Conservation (phyloP, 2,888 invertebrate species). For the Allacma fusca region DNA sequence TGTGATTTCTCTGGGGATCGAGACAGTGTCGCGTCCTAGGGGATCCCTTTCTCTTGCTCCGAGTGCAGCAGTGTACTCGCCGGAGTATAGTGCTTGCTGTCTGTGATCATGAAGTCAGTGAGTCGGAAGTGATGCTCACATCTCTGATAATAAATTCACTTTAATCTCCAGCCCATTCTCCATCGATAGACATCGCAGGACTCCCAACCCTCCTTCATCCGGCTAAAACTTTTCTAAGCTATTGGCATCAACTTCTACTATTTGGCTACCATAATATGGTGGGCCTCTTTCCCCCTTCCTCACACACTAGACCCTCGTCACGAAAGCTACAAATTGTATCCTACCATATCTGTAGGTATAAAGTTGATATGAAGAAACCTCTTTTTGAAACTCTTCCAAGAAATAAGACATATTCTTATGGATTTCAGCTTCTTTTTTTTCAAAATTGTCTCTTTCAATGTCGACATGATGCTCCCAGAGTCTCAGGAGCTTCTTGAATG, state of each 20-base stretch:
- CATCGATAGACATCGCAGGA: constrained; percentile 35
- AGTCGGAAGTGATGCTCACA: constrained; percentile 60
- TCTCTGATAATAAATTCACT: constrained; percentile 52
- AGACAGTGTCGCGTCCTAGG: constrained; percentile 46
- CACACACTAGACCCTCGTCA: too few relatives aligned
- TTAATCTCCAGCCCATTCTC: constrained; percentile 48
- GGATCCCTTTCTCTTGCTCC: constrained; percentile 39
- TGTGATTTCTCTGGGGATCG: constrained; percentile 61
- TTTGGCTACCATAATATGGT: constrained; percentile 31
- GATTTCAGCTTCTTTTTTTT: too few relatives aligned
- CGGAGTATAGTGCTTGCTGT: background rate
- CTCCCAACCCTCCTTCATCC: constrained; percentile 45
- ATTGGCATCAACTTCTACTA: constrained; percentile 36
- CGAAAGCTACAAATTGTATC: too few relatives aligned
- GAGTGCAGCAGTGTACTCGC: constrained; percentile 15
- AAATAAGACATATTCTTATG: too few relatives aligned
- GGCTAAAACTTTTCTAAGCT: constrained; percentile 45
- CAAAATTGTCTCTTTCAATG: too few relatives aligned
- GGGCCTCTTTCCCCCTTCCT: constrained; percentile 21
- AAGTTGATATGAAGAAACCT: too few relatives aligned
- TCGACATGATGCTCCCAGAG: too few relatives aligned
- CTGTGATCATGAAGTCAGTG: constrained; percentile 53
- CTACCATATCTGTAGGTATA: too few relatives aligned
- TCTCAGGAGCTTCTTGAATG: too few relatives aligned
- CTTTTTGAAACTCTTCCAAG: too few relatives aligned